Evolutionary conservation across 2,797 vertebrate genomes (phyloP).

Genomic region (Thunnus albacares): DNA sequence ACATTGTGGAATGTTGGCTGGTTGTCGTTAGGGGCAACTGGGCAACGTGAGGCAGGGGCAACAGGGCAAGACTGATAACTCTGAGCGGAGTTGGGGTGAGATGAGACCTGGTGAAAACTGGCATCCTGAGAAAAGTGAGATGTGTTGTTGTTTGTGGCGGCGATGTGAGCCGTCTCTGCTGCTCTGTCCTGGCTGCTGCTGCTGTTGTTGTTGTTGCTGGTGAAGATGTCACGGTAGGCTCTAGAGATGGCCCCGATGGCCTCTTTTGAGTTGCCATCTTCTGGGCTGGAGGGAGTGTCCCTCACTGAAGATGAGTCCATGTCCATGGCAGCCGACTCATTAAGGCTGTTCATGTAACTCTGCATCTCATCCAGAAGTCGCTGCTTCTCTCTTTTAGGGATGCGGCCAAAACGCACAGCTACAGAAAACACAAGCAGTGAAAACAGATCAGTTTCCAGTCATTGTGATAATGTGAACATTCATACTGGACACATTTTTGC

Average conservation of each 20-base stretch:
- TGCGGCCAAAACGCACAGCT: constrained; percentile 90
- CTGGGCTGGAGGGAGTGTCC: constrained; percentile 68
- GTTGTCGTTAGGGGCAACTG: constrained; percentile 72
- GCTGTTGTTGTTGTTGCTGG: constrained; percentile 57
- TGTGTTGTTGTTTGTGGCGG: constrained; percentile 60
- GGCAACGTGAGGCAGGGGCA: constrained; percentile 59
- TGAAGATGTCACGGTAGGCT: constrained; percentile 87
- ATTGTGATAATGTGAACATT: neutral
- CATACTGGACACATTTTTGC: neutral
- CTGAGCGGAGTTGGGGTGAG: constrained; percentile 51
- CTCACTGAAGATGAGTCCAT: constrained; percentile 67
- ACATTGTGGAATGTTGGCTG: constrained; percentile 70
- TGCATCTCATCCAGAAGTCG: constrained; percentile 90
- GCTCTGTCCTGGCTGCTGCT: constrained; percentile 73
- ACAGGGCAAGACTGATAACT: constrained; percentile 75
- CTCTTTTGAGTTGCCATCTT: constrained; percentile 83
- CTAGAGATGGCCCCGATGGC: constrained; percentile 85
- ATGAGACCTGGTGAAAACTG: constrained; percentile 66
- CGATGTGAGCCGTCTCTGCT: constrained; percentile 71
- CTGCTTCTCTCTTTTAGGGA: constrained; percentile 90
- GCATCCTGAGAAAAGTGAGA: constrained; percentile 77
- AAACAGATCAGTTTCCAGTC: constrained; percentile 27
- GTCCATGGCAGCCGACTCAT: constrained; percentile 83
- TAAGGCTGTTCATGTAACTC: constrained; percentile 89
- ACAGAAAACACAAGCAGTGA: constrained; percentile 25